Base-by-base conservation (phyloP, 2,888 invertebrate genomes). In the Tenthredo livida region DNA sequence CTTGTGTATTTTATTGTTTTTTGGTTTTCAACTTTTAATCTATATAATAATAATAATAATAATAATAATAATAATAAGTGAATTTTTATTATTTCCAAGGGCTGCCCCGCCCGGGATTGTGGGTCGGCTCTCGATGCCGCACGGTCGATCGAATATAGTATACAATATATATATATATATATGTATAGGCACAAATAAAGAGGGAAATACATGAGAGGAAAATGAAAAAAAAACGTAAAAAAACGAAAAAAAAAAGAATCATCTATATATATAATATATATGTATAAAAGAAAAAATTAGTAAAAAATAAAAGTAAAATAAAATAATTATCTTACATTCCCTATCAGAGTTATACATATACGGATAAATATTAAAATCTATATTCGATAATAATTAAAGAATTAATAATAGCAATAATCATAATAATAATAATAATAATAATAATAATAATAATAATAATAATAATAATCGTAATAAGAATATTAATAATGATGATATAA, bases 391-490 rank as follows among this genome's bases (percentile, higher is more conserved):
- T 83, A 67, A 50, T 83, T 83, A 83, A 83, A 83, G 83, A 83
- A 83, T 70, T 83, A 83, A 83, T 83, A 83, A 83, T 83, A 67
- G 83, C 70, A 83, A 29, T 65, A 47, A 70, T 50, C 21, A 47
- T 83, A 70, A 67, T 67, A 67, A 83, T 83, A 83, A 83, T 86
- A 85, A 85, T 85, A 84, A 86, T 87, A 86, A 85, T 86, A 85
- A 85, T 85, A 86, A 80, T 86, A 86, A 84, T 86, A 84, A 85
- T 83, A 10, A 87, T 85, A 83, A 84, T 86, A 73, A 80, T 82
- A 83, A 54, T 67, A 58, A 58, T 73, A 84, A 85, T 67, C 47
- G 50, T 84, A 61, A 25, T 85, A 85, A 50, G 70, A 84, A 70
- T 85, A 85, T 80, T 85, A 85, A 85, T 82, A 65, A 84, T 84